phyloP scores from a whole-genome alignment of 2,888 invertebrate genomes.

The Sinhomidia bicolor region DNA sequence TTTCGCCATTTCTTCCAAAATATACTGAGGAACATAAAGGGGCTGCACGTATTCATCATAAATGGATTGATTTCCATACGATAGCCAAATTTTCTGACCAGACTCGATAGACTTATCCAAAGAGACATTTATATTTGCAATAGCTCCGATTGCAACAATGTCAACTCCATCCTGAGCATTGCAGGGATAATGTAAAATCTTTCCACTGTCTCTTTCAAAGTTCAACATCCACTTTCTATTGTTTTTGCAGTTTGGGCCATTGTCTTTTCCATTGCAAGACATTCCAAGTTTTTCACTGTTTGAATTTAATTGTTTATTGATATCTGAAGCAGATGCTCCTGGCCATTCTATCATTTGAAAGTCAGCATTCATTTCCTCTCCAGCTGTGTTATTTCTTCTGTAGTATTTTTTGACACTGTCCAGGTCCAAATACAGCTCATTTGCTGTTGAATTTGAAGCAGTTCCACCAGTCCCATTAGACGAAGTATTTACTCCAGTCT shows the following conservation, averaged over 20 bases:
- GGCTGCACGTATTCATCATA: slow-evolving; percentile 46
- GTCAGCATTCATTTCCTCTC: slow-evolving; percentile 23
- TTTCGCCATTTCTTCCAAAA: slow-evolving; percentile 50
- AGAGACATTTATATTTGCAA: not conserved
- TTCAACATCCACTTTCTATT: slow-evolving; percentile 38
- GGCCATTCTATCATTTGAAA: slow-evolving; percentile 64
- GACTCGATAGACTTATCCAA: not conserved
- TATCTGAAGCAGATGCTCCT: not conserved
- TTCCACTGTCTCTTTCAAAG: slow-evolving; percentile 51
- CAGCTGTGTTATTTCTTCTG: not conserved
- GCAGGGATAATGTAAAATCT: slow-evolving; percentile 50
- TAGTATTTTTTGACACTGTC: slow-evolving; percentile 47
- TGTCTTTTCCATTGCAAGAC: not conserved
- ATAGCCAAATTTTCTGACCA: slow-evolving; percentile 39
- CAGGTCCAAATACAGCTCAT: slow-evolving; percentile 34
- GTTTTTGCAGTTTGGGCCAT: not conserved
- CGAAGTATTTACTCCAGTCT: too few species aligned
- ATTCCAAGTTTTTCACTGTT: not conserved
- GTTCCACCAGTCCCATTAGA: too few species aligned
- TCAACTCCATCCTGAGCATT: slow-evolving; percentile 47
- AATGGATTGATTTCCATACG: slow-evolving; percentile 9
- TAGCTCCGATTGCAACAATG: slow-evolving; percentile 39
- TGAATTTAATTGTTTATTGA: not conserved
- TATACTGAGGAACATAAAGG: slow-evolving; percentile 1
- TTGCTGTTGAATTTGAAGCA: not conserved